Evolutionary conservation across 2,888 invertebrate genomes (phyloP).

Genomic region (Trilocha varians): DNA sequence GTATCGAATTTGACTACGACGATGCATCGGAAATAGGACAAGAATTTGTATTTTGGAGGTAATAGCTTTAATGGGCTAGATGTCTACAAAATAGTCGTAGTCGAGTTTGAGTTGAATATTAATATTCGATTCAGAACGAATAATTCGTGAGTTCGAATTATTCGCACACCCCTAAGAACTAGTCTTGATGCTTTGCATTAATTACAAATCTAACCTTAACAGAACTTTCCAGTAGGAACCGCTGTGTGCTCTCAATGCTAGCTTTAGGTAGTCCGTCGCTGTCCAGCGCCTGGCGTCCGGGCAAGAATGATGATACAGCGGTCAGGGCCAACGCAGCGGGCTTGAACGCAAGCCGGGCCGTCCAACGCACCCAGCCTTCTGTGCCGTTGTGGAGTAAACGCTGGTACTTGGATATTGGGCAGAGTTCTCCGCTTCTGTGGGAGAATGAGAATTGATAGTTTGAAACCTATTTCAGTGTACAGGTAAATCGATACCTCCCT

Average conservation of each 20-base stretch:
- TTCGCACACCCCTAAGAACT: no score
- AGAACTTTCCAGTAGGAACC: conserved; percentile 55
- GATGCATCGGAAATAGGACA: no score
- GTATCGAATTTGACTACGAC: no score
- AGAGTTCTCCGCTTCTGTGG: conserved; percentile 47
- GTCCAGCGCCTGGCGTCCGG: conserved; percentile 39
- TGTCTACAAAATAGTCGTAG: no score
- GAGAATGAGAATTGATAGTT: background rate
- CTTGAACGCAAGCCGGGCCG: conserved; percentile 52
- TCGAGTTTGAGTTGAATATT: no score
- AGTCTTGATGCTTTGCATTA: no score
- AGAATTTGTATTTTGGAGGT: no score
- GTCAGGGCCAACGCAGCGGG: conserved; percentile 54
- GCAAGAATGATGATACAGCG: conserved; percentile 46
- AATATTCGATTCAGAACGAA: no score
- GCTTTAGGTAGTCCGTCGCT: conserved; percentile 55
- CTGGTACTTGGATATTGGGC: conserved; percentile 53
- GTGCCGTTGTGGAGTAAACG: conserved; percentile 55
- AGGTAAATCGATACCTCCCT: no score
- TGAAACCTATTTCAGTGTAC: no score
- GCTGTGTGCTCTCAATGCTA: conserved; percentile 50
- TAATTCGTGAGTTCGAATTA: no score
- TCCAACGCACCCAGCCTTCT: conserved; percentile 61
- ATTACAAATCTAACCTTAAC: conserved; percentile 38
- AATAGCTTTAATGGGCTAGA: no score